These are phyloP conservation scores for Oncorhynchus masou DNA, from an alignment of 2,113 vertebrate genomes.

Conservation along the genomic window DNA sequence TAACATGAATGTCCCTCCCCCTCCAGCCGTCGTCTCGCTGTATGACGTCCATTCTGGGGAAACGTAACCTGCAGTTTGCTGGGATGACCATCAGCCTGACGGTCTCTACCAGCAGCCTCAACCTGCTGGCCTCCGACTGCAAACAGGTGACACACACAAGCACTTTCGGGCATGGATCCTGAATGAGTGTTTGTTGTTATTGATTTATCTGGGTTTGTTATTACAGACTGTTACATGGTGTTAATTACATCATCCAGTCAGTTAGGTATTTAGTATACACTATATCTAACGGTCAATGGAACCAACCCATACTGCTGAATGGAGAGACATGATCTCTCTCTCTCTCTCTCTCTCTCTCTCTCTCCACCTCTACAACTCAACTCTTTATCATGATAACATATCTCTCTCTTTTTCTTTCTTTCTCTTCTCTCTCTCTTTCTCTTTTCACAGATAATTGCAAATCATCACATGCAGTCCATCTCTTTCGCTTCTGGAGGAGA, in stretches of 20 bases:
- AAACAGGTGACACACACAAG: conserved; percentile 84
- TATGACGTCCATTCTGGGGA: conserved; percentile 90
- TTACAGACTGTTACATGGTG: conserved; percentile 46
- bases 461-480: conserved; percentile 97
- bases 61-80: conserved; percentile 97
- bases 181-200: conserved; percentile 28
- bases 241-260: conserved; percentile 35
- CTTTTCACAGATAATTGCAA: conserved; percentile 88
- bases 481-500: conserved; percentile 95
- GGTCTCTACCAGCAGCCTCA: conserved; percentile 98
- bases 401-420: too few relatives aligned
- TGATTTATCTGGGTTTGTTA: conserved; percentile 41
- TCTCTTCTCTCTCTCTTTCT: conserved; percentile 18
- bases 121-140: conserved; percentile 95
- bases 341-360: conserved; percentile 42
- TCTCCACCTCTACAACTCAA: conserved; percentile 18
- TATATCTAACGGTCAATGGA: background rate
- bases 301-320: conserved; percentile 14
- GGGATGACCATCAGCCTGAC: conserved; percentile 96
- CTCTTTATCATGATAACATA: too few relatives aligned
- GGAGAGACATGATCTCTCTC: conserved; percentile 16
- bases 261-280: conserved; percentile 22
- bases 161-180: too few relatives aligned
- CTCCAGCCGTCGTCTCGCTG: conserved; percentile 85
- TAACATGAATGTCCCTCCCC: background rate